phyloP scores from a whole-genome alignment of 2,888 invertebrate species.

The Stenoptilia bipunctidactyla region DNA sequence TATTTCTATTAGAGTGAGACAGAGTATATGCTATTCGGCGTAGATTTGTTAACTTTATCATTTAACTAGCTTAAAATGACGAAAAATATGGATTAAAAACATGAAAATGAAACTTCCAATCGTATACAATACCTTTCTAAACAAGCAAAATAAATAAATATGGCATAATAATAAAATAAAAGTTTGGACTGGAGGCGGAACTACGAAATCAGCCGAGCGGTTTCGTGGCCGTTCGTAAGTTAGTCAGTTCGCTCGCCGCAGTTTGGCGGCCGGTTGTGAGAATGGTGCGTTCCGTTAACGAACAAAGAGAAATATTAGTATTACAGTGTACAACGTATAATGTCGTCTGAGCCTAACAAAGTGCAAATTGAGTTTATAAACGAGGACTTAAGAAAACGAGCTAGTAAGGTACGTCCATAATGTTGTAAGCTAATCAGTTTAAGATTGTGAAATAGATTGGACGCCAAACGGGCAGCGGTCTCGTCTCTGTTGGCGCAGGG shows the following conservation, averaged over 20 bases:
- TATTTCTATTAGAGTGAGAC: constrained; percentile 50
- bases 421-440: too few relatives aligned
- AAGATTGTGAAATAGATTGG: constrained; percentile 59
- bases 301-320: constrained; percentile 60
- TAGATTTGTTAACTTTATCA: too few relatives aligned
- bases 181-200: constrained; percentile 67
- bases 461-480: constrained; percentile 65
- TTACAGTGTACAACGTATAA: constrained; percentile 59
- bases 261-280: constrained; percentile 68
- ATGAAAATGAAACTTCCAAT: not conserved
- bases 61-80: constrained; percentile 22
- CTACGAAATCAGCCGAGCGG: constrained; percentile 56
- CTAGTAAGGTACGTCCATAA: too few relatives aligned
- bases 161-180: constrained; percentile 8
- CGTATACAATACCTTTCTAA: not conserved
- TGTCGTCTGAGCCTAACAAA: constrained; percentile 66
- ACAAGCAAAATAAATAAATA: not conserved
- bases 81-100: not conserved
- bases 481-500: constrained; percentile 62
- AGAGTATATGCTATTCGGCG: constrained; percentile 28
- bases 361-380: constrained; percentile 62
- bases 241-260: constrained; percentile 65
- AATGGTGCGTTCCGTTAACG: constrained; percentile 58
- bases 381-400: constrained; percentile 59
- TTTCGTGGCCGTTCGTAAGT: constrained; percentile 31